Conservation (phyloP, 2,113 vertebrate species). For the human region GRCh38 chr15:85477001-85477500, state of each 20-base stretch:
- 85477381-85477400: neutral
- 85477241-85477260: constrained; percentile 59
- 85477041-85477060: neutral
- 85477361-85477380: neutral
- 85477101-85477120: neutral
- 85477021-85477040: neutral
- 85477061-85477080: neutral
- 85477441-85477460: neutral
- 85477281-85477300: constrained; percentile 36
- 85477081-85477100: neutral
- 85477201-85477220: constrained; percentile 23
- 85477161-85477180: neutral
- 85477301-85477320: neutral
- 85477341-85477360: neutral
- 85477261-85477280: neutral
- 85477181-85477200: neutral
- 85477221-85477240: constrained; percentile 22
- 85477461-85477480: neutral
- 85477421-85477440: neutral
- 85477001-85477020: neutral
- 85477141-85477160: neutral
- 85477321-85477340: neutral
- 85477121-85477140: neutral
- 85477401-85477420: neutral
- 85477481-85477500: neutral